Conservation (phyloP, 2,888 invertebrate genomes). For the Andrena praecox region DNA sequence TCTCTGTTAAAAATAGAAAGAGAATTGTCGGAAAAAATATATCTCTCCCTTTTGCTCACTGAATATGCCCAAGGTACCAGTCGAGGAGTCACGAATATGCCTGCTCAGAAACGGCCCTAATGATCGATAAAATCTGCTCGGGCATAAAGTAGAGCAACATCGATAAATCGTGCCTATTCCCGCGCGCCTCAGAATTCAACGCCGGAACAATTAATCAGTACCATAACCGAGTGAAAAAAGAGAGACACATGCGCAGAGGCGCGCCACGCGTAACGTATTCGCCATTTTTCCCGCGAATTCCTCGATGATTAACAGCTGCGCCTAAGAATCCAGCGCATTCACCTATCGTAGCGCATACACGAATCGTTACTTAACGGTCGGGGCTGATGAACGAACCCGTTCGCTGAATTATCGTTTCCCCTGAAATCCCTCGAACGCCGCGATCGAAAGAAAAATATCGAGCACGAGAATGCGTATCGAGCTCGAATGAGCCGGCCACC, state of each 20-base stretch:
- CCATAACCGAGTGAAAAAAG: background rate
- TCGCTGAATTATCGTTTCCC: background rate
- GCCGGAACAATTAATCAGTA: conserved; percentile 16
- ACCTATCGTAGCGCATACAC: conserved; percentile 15
- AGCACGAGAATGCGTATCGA: background rate
- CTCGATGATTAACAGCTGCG: conserved; percentile 39
- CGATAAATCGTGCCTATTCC: conserved; percentile 4
- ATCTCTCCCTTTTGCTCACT: no score
- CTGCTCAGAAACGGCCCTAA: background rate
- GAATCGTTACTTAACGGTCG: conserved; percentile 21
- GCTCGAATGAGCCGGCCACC: background rate
- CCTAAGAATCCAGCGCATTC: conserved; percentile 26
- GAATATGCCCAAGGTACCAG: no score
- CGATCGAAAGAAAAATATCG: background rate
- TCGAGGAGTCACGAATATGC: no score
- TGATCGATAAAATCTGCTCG: background rate
- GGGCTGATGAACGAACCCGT: background rate
- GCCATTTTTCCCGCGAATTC: conserved; percentile 42
- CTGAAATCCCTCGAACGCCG: background rate
- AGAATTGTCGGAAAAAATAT: no score
- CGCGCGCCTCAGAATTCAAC: conserved; percentile 2
- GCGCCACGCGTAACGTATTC: conserved; percentile 21
- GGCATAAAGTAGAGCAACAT: background rate
- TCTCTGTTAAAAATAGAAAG: no score
- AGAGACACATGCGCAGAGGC: background rate